Conservation (phyloP, 37 sponge, comb jelly and placozoan genomes). For the Hexactinellida sp. region DNA sequence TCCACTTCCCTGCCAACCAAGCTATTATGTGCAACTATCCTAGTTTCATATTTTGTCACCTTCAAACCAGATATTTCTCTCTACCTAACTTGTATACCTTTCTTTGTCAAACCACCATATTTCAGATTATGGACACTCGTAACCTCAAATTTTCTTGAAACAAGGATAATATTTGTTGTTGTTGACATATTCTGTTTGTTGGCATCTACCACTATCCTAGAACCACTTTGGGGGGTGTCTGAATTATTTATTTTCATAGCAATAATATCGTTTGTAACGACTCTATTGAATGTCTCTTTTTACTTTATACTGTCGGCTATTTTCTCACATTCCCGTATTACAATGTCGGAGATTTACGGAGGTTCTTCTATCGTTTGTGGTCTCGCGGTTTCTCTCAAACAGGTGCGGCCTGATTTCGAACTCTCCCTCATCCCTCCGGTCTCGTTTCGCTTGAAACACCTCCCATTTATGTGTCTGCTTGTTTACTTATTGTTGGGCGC, state of each 20-base stretch:
- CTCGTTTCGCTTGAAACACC: background rate
- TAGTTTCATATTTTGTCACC: background rate
- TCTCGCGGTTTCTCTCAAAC: background rate
- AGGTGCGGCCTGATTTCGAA: background rate
- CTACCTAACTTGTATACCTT: background rate
- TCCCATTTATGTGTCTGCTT: background rate
- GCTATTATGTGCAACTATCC: background rate
- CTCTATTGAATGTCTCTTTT: background rate
- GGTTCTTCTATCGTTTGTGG: background rate
- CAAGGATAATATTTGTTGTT: background rate
- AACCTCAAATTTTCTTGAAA: background rate
- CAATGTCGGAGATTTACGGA: background rate
- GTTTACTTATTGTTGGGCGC: background rate
- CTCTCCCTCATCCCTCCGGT: background rate
- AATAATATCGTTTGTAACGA: background rate
- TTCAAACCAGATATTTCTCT: background rate
- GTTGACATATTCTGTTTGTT: conserved; percentile 6
- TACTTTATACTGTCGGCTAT: background rate
- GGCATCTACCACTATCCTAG: background rate
- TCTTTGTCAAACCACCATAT: background rate
- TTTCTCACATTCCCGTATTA: background rate
- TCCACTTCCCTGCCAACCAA: background rate
- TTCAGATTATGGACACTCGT: background rate
- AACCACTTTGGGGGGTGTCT: background rate
- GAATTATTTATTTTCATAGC: background rate